Conservation (phyloP, 2,888 invertebrate species). For the Stenchaetothrips biformis region DNA sequence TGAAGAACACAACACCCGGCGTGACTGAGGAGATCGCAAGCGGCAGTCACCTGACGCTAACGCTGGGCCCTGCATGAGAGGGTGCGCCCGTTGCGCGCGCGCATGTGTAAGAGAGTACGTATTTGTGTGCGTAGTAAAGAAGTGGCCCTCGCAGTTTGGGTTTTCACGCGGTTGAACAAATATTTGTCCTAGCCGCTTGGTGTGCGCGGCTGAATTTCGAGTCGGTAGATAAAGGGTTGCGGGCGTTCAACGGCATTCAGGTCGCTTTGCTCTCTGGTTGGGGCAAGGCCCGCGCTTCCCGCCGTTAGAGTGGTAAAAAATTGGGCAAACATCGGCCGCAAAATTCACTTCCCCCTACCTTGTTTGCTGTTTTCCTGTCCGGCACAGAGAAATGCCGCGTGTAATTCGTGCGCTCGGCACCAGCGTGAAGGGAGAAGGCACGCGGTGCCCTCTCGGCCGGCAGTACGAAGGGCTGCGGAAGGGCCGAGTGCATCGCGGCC, state of each 20-base stretch:
- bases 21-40: too few species aligned
- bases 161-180: background rate
- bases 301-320: background rate
- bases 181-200: slow-evolving; percentile 13
- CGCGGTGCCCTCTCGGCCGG: background rate
- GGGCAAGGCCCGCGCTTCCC: background rate
- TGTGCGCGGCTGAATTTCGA: background rate
- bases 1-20: background rate
- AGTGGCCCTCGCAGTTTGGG: background rate
- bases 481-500: background rate
- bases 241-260: too few species aligned
- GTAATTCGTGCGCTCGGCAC: too few species aligned
- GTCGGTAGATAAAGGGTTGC: background rate
- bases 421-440: too few species aligned
- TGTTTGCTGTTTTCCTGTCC: background rate
- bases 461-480: too few species aligned
- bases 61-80: too few species aligned
- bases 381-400: too few species aligned
- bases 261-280: background rate
- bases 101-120: too few species aligned
- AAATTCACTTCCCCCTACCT: background rate
- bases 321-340: background rate
- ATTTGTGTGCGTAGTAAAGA: too few species aligned
- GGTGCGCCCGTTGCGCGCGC: too few species aligned
- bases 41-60: too few species aligned